phyloP scores from a whole-genome alignment of 2,888 invertebrate genomes.

The Drosophila neotestacea region DNA sequence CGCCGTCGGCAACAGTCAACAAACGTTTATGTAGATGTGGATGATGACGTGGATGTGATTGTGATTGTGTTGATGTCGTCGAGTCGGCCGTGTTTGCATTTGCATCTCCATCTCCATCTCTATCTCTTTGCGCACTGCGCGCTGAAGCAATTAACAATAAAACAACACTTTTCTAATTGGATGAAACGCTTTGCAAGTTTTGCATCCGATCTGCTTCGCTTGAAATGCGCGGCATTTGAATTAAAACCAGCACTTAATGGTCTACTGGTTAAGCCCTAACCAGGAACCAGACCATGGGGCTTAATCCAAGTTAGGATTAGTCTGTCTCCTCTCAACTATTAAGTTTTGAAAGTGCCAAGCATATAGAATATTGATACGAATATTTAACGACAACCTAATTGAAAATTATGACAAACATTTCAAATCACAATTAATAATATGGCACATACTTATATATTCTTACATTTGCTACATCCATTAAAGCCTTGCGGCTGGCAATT shows the following conservation, averaged over 20 bases:
- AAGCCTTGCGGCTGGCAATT: too few species aligned
- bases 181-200: conserved; percentile 80
- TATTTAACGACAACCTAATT: neutral
- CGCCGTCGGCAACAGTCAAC: conserved; percentile 32
- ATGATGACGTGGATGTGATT: conserved; percentile 1
- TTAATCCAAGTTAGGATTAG: neutral
- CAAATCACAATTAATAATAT: too few species aligned
- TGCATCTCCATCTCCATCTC: conserved; percentile 2
- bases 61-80: conserved; percentile 17
- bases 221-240: conserved; percentile 37
- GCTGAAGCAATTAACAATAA: conserved; percentile 76
- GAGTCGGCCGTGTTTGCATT: conserved; percentile 22
- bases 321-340: conserved; percentile 14
- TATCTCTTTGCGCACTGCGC: conserved; percentile 19
- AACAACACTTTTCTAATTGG: conserved; percentile 81
- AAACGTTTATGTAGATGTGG: neutral
- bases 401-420: neutral
- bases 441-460: too few species aligned
- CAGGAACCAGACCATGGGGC: neutral
- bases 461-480: too few species aligned
- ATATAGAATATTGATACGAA: neutral
- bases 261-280: conserved; percentile 6
- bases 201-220: conserved; percentile 64
- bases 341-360: neutral
- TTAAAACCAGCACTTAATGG: conserved; percentile 44